Evolutionary conservation across 2,797 vertebrate genomes (phyloP), one percentile per base, ranked within the genome.

Genomic region (Hydrocynus forskahlii): DNA sequence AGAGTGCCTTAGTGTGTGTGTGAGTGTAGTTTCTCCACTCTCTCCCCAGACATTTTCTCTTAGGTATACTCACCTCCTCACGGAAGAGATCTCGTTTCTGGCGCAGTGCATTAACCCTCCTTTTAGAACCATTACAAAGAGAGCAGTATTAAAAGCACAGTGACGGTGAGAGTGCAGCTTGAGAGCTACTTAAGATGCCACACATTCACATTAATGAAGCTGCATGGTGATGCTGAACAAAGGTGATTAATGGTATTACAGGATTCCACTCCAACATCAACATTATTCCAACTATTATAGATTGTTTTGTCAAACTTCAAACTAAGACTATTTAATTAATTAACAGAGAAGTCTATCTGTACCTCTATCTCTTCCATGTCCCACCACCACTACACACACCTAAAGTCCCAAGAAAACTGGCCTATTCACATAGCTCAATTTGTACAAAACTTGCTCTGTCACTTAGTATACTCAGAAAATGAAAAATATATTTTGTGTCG

Each of bases 61-160:
- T 95, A 96, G 93, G 92, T 96, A 95, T 95, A 96, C 97, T 95
- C 95, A 99, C 97, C 97, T 98, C 94, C 23, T 95, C 95, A 96
- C 96, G 94, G 91, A 98, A 94, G 93, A 97, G 97, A 97, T 97
- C 95, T 95, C 97, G 97, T 96, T 97, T 98, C 96, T 95, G 97
- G 92, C 88, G 95, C 94, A 97, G 95, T 95, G 95, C 96, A 97
- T 97, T 96, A 97, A 97, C 96, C 87, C 95, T 95, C 86, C 95
- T 97, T 95, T 96, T 96, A 91, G 88, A 92, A 94, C 90, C 88
- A 94, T 95, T 91, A 96, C 94, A 95, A 94, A 93, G 92, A 91
- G 94, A 94, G 88, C 92, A 96, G 94, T 96, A 92, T 94, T 93
- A 94, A 90, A 91, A 75, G 77, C 73, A 80, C 75, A 81, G 55